These are phyloP conservation scores for Philopedon plagiatum DNA, from an alignment of 2,888 invertebrate species.

Conservation along the genomic window DNA sequence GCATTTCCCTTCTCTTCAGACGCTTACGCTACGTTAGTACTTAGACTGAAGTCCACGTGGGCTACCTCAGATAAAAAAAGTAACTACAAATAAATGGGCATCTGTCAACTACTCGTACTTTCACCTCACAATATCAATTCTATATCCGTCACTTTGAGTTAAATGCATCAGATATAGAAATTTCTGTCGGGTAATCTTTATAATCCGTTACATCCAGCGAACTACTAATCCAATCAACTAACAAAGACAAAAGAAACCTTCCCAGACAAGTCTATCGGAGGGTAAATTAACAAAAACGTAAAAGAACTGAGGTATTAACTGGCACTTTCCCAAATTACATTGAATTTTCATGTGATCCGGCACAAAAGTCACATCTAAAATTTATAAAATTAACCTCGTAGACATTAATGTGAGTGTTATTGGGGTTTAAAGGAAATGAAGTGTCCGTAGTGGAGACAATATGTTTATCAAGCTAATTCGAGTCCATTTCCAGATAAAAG, in stretches of 20 bases:
- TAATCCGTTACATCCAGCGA: neutral
- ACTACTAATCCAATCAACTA: slow-evolving; percentile 39
- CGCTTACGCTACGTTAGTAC: no score
- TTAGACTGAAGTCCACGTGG: no score
- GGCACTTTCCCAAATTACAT: slow-evolving; percentile 56
- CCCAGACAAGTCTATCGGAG: slow-evolving; percentile 44
- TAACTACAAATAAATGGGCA: no score
- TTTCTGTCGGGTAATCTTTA: neutral
- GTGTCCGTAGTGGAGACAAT: neutral
- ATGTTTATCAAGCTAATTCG: neutral
- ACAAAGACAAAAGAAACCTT: slow-evolving; percentile 25
- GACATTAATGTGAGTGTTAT: slow-evolving; percentile 44
- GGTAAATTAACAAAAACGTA: slow-evolving; percentile 42
- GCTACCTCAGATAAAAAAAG: no score
- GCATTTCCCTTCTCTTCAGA: no score
- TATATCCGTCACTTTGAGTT: no score
- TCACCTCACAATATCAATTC: no score
- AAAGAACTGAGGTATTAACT: slow-evolving; percentile 43
- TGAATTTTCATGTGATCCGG: slow-evolving; percentile 56
- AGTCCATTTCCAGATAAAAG: neutral
- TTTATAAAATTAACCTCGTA: slow-evolving; percentile 48
- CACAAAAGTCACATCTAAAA: slow-evolving; percentile 41
- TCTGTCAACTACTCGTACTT: no score
- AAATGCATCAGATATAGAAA: no score
- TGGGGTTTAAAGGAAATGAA: slow-evolving; percentile 18